Evolutionary conservation across 2,113 vertebrate species (phyloP), one percentile per base, ranked within the genome.

Genomic region (Neolamprologus modestus): DNA sequence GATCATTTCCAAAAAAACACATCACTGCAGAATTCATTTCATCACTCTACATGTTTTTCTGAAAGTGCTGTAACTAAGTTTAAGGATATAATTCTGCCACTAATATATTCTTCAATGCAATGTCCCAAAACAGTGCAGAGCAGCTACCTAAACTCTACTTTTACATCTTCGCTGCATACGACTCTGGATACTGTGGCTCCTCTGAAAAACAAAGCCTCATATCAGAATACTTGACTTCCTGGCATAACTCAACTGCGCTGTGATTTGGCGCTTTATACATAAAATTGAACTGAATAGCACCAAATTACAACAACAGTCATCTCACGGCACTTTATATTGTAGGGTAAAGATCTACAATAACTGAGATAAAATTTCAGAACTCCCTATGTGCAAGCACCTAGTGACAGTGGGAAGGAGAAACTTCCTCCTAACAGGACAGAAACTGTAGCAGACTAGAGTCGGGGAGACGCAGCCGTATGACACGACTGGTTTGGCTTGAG

Each of bases 211-310:
- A 66, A 66, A 66, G 61, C 61, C 33, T 66, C 61, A 0, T n/a
- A 66, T n/a, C 61, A 37, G 17, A 66, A 35, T 66, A 12, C 2
- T 13, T 37, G 61, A 37, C 61, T 37, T 12, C 19, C 19, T 66
- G 61, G 17, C 0, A 66, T 37, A 66, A 66, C 33, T 66, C 31
- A 5, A 13, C 31, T 37, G 61, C 0, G 1, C 10, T n/a, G 61
- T n/a, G 61, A 66, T 66, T 66, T 66, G 61, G 17, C 6, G 10
- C 61, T 66, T 0, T 37, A 2, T 37, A 3, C 33, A 66, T 66
- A 21, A 37, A 66, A 37, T 8, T 66, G 0, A 66, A 37, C 31
- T 66, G 7, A 37, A 66, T n/a, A 66, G 61, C 61, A 66, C 61
- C 28, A 33, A 63, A 61, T 61, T 9, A 7, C 57, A 61, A 33